Evolutionary conservation across 53 echinoderm and acorn worm genomes (phyloP).

Genomic region (Holothuria leucospilota): DNA sequence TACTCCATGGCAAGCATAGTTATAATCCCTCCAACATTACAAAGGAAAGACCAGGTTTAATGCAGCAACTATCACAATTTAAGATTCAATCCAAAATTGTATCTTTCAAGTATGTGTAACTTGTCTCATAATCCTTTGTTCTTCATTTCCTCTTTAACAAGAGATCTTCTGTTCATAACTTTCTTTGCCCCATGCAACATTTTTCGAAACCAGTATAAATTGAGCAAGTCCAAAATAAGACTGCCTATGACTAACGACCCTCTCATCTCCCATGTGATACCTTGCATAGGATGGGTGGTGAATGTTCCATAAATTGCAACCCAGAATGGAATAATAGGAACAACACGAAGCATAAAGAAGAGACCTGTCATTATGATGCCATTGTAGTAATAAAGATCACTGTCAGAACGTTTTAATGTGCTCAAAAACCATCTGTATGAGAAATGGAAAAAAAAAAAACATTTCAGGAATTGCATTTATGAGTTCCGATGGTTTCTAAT

Average conservation of each 20-base stretch:
- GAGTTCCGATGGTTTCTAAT: no score
- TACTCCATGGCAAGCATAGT: no score
- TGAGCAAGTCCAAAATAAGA: conserved; percentile 66
- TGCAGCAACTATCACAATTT: no score
- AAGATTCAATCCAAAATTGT: no score
- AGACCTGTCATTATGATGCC: conserved; percentile 66
- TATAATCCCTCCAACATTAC: no score
- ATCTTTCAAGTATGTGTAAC: no score
- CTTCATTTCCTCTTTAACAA: no score
- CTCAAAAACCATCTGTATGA: conserved; percentile 77
- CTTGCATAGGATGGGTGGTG: conserved; percentile 33
- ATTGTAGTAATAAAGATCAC: conserved; percentile 70
- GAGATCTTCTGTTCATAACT: conserved; percentile 9
- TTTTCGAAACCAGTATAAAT: conserved; percentile 84
- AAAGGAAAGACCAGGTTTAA: no score
- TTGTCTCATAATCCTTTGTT: no score
- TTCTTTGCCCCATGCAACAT: conserved; percentile 74
- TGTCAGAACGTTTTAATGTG: conserved; percentile 46
- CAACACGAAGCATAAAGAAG: conserved; percentile 80
- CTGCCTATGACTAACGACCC: conserved; percentile 58
- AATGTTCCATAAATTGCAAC: conserved; percentile 42
- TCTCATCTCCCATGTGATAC: conserved; percentile 45
- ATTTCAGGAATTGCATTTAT: no score
- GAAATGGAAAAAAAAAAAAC: background rate
- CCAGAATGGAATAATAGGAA: conserved; percentile 73